A percentile compares a stretch with the other conserved stretches of the same genome.
Conservation (phyloP, 2,113 vertebrate species). For the Notarius lentiginosus region DNA sequence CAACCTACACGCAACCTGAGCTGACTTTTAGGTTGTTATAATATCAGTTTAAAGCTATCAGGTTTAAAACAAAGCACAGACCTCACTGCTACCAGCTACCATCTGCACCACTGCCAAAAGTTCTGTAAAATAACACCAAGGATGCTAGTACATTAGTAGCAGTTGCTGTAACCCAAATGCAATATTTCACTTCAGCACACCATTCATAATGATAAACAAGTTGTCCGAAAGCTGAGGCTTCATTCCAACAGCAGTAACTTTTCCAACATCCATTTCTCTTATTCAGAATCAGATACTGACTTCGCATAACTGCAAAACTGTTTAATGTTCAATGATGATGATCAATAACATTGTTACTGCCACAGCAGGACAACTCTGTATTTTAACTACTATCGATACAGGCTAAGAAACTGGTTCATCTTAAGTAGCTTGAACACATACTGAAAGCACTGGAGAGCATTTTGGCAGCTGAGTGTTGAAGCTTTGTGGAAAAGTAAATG, state of each 20-base stretch:
- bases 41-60: slow-evolving; percentile 48
- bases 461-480: slow-evolving; percentile 44
- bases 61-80: slow-evolving; percentile 46
- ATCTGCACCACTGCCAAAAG: background rate
- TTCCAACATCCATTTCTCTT: background rate
- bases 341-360: background rate
- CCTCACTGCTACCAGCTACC: slow-evolving; percentile 32
- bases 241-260: background rate
- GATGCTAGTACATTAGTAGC: background rate
- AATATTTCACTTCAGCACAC: slow-evolving; percentile 1
- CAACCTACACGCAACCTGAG: slow-evolving; percentile 46
- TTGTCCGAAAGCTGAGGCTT: background rate
- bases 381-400: slow-evolving; percentile 16
- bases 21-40: slow-evolving; percentile 41
- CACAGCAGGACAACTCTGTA: background rate
- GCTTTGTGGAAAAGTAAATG: slow-evolving; percentile 44
- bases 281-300: slow-evolving; percentile 9
- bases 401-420: slow-evolving; percentile 31
- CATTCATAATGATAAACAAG: slow-evolving; percentile 12
- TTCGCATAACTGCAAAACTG: background rate
- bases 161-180: slow-evolving; percentile 27
- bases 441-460: slow-evolving; percentile 50
- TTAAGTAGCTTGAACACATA: slow-evolving; percentile 42
- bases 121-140: slow-evolving; percentile 40
- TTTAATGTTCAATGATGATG: background rate